A percentile compares a stretch with the other conserved stretches of the same genome.
Conservation (phyloP, 2,888 invertebrate genomes). For the Tenthredo scrophulariae region DNA sequence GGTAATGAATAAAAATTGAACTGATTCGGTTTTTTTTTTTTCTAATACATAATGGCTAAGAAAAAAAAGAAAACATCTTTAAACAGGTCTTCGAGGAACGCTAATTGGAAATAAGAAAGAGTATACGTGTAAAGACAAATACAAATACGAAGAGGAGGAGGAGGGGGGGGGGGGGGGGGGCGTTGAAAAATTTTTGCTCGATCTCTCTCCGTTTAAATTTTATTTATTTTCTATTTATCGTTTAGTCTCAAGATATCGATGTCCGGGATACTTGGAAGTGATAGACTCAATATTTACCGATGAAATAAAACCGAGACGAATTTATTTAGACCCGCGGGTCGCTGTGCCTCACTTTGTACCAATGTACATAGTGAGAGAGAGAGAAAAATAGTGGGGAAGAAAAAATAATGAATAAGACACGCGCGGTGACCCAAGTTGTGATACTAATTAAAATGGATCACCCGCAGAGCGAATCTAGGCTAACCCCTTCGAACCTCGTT, state of each 20-base stretch:
- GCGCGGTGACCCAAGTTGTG: constrained; percentile 51
- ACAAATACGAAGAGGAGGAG: not conserved
- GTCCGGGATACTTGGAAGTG: constrained; percentile 15
- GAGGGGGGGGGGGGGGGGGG: not conserved
- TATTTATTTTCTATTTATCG: constrained; percentile 32
- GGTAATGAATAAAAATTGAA: not conserved
- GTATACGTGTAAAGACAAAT: not conserved
- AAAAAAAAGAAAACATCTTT: not conserved
- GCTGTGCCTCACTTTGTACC: not conserved
- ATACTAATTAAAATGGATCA: constrained; percentile 72
- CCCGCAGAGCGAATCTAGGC: constrained; percentile 71
- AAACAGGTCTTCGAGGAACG: not conserved
- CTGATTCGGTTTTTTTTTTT: not conserved
- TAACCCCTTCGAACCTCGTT: constrained; percentile 55
- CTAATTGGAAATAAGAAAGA: not conserved
- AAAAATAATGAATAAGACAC: constrained; percentile 10
- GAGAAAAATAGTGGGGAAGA: not conserved
- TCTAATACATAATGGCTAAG: too few species aligned
- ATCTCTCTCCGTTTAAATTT: not conserved
- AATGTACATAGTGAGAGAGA: not conserved
- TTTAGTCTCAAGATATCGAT: constrained; percentile 5
- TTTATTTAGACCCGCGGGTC: constrained; percentile 1
- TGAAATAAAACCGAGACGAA: not conserved
- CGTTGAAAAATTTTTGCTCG: not conserved
- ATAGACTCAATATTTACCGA: constrained; percentile 4